These are phyloP conservation scores for Tangara arthus DNA, from an alignment of 2,797 vertebrate genomes.

Conservation along the genomic window DNA sequence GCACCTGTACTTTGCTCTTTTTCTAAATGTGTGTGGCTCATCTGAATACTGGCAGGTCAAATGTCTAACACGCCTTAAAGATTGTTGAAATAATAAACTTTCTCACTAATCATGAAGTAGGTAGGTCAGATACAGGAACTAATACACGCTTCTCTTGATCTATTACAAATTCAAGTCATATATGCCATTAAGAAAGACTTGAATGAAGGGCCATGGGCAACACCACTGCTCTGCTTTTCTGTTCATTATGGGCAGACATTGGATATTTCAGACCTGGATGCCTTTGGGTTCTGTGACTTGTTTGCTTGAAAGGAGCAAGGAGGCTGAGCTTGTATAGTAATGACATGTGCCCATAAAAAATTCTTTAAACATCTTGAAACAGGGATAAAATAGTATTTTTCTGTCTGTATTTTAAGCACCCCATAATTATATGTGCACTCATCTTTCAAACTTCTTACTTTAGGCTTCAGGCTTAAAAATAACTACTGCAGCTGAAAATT, in stretches of 20 bases:
- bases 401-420: conserved; percentile 1
- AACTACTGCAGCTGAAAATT: conserved; percentile 1
- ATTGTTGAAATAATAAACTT: not conserved
- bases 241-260: not conserved
- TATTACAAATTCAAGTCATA: not conserved
- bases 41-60: not conserved
- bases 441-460: not conserved
- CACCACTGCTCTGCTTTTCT: not conserved
- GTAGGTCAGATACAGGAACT: not conserved
- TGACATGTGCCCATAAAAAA: not conserved
- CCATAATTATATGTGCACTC: not conserved
- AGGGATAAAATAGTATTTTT: conserved; percentile 24
- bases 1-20: not conserved
- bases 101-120: not conserved
- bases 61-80: not conserved
- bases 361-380: not conserved
- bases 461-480: conserved; percentile 34
- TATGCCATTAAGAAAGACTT: not conserved
- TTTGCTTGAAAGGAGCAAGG: not conserved
- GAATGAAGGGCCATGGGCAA: not conserved
- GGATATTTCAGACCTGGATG: not conserved
- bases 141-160: not conserved
- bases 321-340: not conserved
- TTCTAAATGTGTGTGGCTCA: not conserved
- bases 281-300: not conserved